Base-by-base conservation (phyloP, 2,113 vertebrate genomes). In the Mus musculus region DNA sequence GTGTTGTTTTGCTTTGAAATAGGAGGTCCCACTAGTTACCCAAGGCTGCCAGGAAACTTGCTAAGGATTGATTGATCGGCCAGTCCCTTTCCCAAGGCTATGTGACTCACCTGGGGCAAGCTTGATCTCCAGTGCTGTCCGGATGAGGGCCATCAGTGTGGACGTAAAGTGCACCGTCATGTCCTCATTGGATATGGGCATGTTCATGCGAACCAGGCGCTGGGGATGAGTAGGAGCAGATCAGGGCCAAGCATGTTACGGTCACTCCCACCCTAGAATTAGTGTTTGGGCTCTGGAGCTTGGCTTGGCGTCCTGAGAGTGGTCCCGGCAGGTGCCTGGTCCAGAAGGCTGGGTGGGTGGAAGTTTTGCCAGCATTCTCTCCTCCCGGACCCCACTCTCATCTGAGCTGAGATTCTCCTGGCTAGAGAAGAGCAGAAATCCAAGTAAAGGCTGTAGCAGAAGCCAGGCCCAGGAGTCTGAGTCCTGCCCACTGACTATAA, bases 121-220 rank as follows among this genome's bases (percentile, higher is more conserved):
- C 97, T 99, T 99, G 98, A 99, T 99, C 94, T 99, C 99, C 97
- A 99, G 98, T 2, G 99, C 99, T 0, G 99, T 99, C 91, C 99
- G 98, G 96, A 99, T 99, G 97, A 99, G 98, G 65, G 99, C 99
- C 99, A 99, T 99, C 96, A 99, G 98, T 0, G 99, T 99, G 71
- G 99, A 99, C 0, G 99, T 99, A 98, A 99, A 99, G 98, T 99
- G 99, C 30, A 99, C 99, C 0, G 99, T 99, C 95, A 99, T 98
- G 97, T 99, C 99, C 54, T 99, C 98, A 0, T 98, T 98, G 0
- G 99, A 99, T 88, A 99, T 99, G 3, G 99, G 99, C 99, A 99
- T 99, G 98, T 99, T 99, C 99, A 99, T 99, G 97, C 99, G 98
- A 92, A 99, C 99, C 93, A 99, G 98, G 90, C 99, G 99, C 99